Conservation (phyloP, 2,113 vertebrate genomes). For the Theristicus caerulescens region DNA sequence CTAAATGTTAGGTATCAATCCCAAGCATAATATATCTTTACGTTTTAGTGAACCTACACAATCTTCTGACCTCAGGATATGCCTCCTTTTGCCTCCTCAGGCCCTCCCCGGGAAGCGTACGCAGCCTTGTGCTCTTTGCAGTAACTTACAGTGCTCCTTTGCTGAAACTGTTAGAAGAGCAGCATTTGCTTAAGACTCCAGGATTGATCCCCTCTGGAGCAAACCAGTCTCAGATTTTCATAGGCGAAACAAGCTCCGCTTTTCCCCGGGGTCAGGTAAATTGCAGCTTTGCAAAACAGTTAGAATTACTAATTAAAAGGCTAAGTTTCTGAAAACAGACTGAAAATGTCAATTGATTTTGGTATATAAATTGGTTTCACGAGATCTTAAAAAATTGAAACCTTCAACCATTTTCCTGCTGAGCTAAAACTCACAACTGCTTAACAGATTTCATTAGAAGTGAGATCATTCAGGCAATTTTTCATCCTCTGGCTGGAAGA, state of each 20-base stretch:
- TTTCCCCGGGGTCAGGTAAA: not conserved
- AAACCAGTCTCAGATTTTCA: not conserved
- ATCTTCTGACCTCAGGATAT: not conserved
- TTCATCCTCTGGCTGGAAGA: not conserved
- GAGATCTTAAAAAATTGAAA: not conserved
- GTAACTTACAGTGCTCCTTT: not conserved
- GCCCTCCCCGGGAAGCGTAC: fast-evolving
- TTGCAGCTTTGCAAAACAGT: not conserved
- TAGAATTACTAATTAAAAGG: not conserved
- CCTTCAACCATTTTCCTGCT: not conserved
- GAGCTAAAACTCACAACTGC: not conserved
- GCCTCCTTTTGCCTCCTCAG: not conserved
- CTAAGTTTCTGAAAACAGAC: not conserved
- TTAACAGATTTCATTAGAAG: not conserved
- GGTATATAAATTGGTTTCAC: not conserved
- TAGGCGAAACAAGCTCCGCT: not conserved
- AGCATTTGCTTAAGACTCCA: not conserved
- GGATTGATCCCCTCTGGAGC: not conserved
- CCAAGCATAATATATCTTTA: not conserved
- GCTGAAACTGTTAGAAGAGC: not conserved
- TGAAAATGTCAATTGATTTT: not conserved
- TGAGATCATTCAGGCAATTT: not conserved
- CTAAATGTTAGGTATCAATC: not conserved
- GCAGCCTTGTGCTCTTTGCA: not conserved
- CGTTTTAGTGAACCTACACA: not conserved